Evolutionary conservation across 2,888 invertebrate genomes (phyloP), one percentile per base, ranked within the genome.

Genomic region (Chrysolina haemoptera): DNA sequence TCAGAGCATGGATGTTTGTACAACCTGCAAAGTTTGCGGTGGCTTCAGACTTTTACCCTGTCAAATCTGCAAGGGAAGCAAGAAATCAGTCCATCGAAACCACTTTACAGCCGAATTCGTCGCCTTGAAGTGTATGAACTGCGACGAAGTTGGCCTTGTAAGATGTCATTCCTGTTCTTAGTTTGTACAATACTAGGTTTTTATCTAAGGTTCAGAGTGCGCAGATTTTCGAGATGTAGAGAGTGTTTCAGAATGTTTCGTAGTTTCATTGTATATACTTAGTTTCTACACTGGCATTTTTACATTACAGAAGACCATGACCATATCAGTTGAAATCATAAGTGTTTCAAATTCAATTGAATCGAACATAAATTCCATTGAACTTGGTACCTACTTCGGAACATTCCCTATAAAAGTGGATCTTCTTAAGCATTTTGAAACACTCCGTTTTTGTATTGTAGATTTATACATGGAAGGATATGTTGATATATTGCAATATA

Each of bases 51-150:
- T 96, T 75, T 91, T 98, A 43, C 96, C 98, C 1, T 98, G 98
- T 88, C 91, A 94, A 67, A 93, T 95, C 79, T 98, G 98, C 91
- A 97, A 96, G 84, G 98, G 98, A 43, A 97, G 97, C 87, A 98
- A 98, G 91, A 98, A 98, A 89, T 97, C 97, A 18, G 93, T 97
- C 66, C 96, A 96, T 86, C 91, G 98, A 82, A 98, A 98, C 89
- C 95, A 97, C 86, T 98, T 98, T 89, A 97, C 97, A 0, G 94
- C 96, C 48, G 97, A 97, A 89, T 96, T 98, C 86, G 95, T 96
- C 76, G 97, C 97, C 20, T 91, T 98, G 82, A 96, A 96, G 85
- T 98, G 97, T 88, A 96, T 96, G 94, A 95, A 95, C 87, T 97
- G 97, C 88, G 97, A 98, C 86, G 97, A 97, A 88, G 97, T 96